Conservation (phyloP, 2,888 invertebrate species). For the Margaritifera margaritifera region DNA sequence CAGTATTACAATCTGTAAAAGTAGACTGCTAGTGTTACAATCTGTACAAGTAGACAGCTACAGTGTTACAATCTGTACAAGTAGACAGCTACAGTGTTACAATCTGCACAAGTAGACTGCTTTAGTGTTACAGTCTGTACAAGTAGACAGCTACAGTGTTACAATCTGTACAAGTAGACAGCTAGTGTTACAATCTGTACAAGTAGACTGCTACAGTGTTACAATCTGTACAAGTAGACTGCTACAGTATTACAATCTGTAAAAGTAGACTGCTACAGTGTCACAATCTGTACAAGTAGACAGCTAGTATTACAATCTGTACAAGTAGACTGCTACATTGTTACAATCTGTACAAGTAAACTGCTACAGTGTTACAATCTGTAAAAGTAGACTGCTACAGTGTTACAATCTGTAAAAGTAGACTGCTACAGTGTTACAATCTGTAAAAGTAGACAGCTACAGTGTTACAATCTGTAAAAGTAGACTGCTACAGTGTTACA, state of each 20-base stretch:
- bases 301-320: not conserved
- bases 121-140: too few species aligned
- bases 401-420: not conserved
- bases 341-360: not conserved
- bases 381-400: not conserved
- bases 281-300: not conserved
- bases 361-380: too few species aligned
- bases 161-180: not conserved
- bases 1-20: not conserved
- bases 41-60: not conserved
- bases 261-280: too few species aligned
- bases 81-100: too few species aligned
- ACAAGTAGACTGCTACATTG: too few species aligned
- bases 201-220: too few species aligned
- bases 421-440: not conserved
- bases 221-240: not conserved
- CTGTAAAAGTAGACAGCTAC: not conserved
- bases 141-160: too few species aligned
- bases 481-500: not conserved
- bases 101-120: not conserved
- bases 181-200: too few species aligned
- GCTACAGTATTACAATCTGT: too few species aligned
- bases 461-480: too few species aligned
- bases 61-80: not conserved
- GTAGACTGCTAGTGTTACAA: too few species aligned